Evolutionary conservation across 2,888 invertebrate species (phyloP).

Genomic region (Isotomurus palustris): DNA sequence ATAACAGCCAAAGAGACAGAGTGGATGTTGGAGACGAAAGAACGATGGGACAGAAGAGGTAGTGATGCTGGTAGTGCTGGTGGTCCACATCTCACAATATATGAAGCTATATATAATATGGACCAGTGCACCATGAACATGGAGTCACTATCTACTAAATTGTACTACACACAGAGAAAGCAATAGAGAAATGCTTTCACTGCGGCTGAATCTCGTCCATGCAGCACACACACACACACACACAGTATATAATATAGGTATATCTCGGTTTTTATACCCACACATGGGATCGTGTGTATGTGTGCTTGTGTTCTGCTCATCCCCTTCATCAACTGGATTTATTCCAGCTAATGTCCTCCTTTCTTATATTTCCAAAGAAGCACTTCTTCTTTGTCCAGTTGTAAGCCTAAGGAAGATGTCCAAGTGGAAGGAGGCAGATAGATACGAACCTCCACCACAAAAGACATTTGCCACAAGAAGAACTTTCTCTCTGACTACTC

Average conservation of each 20-base stretch:
- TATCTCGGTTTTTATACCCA: too few species aligned
- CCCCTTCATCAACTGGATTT: slow-evolving; percentile 6
- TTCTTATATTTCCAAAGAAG: slow-evolving; percentile 1
- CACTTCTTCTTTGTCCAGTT: slow-evolving; percentile 3
- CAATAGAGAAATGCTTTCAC: too few species aligned
- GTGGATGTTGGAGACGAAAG: background rate
- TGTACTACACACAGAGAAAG: too few species aligned
- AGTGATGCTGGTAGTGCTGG: too few species aligned
- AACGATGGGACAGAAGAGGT: background rate
- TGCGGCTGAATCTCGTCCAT: too few species aligned
- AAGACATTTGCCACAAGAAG: slow-evolving; percentile 3
- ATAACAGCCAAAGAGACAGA: background rate
- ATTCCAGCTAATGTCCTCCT: slow-evolving; percentile 7
- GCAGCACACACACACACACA: too few species aligned
- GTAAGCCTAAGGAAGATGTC: background rate
- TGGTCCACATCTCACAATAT: too few species aligned
- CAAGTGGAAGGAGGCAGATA: background rate
- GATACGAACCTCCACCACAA: slow-evolving; percentile 1
- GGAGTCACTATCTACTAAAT: too few species aligned
- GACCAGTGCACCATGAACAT: too few species aligned
- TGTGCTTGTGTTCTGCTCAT: background rate
- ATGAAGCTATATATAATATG: too few species aligned
- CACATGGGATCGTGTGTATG: too few species aligned
- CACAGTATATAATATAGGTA: background rate
- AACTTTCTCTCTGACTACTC: slow-evolving; percentile 14